Evolutionary conservation across 2,113 vertebrate genomes (phyloP).

Genomic region (Vulpes vulpes): DNA sequence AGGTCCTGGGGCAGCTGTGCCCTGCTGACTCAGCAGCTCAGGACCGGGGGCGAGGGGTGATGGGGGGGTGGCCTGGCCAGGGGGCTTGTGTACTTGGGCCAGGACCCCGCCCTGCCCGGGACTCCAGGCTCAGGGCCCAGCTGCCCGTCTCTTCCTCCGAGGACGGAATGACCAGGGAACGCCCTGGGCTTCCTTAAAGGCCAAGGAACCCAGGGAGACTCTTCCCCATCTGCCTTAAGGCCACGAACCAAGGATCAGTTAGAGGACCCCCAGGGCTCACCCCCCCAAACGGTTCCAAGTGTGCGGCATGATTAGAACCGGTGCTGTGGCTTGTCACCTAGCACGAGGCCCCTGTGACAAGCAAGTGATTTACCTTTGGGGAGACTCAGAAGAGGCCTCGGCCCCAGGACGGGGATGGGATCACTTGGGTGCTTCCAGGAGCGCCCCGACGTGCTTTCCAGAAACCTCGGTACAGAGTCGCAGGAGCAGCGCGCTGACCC

Average conservation of each 20-base stretch:
- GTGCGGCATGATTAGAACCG: background rate
- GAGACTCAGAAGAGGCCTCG: background rate
- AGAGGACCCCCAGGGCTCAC: background rate
- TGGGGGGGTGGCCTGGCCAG: background rate
- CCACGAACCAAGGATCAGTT: background rate
- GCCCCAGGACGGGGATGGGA: accelerated
- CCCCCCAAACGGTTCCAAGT: accelerated
- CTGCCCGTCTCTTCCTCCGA: background rate
- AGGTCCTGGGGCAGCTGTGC: background rate
- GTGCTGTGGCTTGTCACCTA: background rate
- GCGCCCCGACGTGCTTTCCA: accelerated
- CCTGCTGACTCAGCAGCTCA: accelerated
- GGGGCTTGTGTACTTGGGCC: accelerated
- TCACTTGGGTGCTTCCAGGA: accelerated
- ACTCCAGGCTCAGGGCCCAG: accelerated
- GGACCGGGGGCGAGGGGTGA: too few species aligned
- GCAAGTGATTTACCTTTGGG: background rate
- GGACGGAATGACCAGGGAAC: too few species aligned
- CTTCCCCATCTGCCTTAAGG: background rate
- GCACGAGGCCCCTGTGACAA: background rate
- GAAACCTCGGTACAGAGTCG: accelerated
- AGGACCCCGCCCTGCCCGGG: background rate
- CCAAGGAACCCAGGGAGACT: background rate
- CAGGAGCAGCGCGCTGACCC: accelerated
- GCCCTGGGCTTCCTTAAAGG: too few species aligned